Evolutionary conservation across 2,113 vertebrate species (phyloP), one percentile per base, ranked within the genome.

Genomic region (Ailuropoda melanoleuca): DNA sequence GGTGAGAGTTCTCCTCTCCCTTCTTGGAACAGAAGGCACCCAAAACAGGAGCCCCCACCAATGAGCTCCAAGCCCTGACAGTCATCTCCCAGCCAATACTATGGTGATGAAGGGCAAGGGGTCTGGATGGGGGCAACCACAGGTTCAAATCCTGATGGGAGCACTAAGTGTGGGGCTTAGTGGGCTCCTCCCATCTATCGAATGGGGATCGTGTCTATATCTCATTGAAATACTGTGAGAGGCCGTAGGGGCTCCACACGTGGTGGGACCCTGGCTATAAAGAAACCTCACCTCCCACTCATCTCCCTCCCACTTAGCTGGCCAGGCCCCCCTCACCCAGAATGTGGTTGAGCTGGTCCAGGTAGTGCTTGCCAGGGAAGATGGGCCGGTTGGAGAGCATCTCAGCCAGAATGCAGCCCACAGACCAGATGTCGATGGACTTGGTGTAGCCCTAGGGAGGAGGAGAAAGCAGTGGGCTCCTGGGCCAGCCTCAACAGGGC

Each of bases 291-390:
- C n/a, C 7, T 91, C 56, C 6, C 55, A 26, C 13, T 15, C 66
- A 39, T 37, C 68, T 26, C 77, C 72, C 70, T 64, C n/a, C 68
- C 62, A 31, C 6, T 43, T 8, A 6, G 75, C 17, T 4, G 8
- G 19, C 37, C 68, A 83, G 75, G 18, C 1, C 60, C 97, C 98
- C 64, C 96, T 98, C 95, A 99, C 99, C 99, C 97, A 99, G 98
- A 98, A 99, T 99, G 96, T 99, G 99, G 98, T 99, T 99, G 95
- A 99, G 99, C 98, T 99, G 99, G 98, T 99, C 99, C 98, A 99
- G 98, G 98, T 99, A 99, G 98, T 99, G 99, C 98, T 99, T 99
- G 97, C 99, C 99, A 3, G 99, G 99, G 93, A 99, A 99, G 98
- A 99, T 99, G 81, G 99, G 99, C 90, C 98, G 99, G 97, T 99